These are phyloP conservation scores for Axea sp. DNA, from an alignment of 2,888 invertebrate species.

Conservation along the genomic window DNA sequence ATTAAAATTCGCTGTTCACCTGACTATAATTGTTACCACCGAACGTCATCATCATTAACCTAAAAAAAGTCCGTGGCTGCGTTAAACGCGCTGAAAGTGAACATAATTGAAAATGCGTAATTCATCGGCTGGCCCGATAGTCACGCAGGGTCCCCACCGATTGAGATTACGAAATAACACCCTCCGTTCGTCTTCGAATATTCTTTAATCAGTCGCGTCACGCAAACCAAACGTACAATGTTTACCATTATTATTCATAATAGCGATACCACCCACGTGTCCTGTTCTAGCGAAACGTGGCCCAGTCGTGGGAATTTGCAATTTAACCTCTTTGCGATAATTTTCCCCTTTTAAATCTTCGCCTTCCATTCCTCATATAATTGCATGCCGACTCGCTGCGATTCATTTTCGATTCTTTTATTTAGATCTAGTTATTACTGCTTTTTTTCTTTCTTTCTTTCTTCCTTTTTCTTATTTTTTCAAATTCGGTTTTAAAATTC, in stretches of 20 bases:
- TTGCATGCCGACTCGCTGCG: no score
- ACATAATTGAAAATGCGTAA: conserved; percentile 45
- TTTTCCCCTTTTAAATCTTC: conserved; percentile 25
- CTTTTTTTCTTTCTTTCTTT: conserved; percentile 17
- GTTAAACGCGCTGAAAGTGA: conserved; percentile 38
- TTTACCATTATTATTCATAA: conserved; percentile 68
- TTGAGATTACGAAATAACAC: conserved; percentile 57
- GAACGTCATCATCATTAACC: no score
- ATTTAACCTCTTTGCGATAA: conserved; percentile 22
- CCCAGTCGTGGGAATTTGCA: conserved; percentile 49
- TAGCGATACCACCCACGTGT: conserved; percentile 68
- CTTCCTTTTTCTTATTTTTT: conserved; percentile 8
- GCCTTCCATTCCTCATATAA: no score
- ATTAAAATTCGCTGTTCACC: no score
- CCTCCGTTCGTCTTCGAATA: conserved; percentile 63
- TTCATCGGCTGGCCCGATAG: conserved; percentile 14
- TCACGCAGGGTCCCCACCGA: conserved; percentile 51
- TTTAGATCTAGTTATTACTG: no score
- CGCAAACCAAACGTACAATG: conserved; percentile 66
- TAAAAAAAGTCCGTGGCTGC: neutral
- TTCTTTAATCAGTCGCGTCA: conserved; percentile 70
- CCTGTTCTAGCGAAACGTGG: conserved; percentile 21
- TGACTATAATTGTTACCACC: no score
- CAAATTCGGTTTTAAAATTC: no score
- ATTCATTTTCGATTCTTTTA: no score